A percentile compares a stretch with the other conserved stretches of the same genome.
These are phyloP conservation scores for Gasteruption jaculator DNA, from an alignment of 2,888 invertebrate genomes.

Conservation along the genomic window DNA sequence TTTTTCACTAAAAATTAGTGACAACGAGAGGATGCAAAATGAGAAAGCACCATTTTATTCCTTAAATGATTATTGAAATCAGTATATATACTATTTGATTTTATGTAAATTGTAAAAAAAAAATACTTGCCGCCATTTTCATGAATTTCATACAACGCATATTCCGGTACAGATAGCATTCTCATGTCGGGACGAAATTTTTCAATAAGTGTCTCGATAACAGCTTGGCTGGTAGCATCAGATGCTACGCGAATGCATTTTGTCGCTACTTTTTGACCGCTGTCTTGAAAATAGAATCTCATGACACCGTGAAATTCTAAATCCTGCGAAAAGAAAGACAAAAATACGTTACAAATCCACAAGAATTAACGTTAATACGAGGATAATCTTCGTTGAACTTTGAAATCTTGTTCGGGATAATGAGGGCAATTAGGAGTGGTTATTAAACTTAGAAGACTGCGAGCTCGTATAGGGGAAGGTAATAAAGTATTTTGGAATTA, in stretches of 20 bases:
- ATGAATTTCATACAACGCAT: conserved; percentile 69
- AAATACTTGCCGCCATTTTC: conserved; percentile 61
- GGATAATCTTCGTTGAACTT: no score
- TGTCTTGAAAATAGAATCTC: conserved; percentile 99
- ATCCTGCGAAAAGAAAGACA: conserved; percentile 59
- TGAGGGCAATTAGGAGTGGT: no score
- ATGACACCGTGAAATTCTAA: conserved; percentile 99
- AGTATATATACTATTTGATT: no score
- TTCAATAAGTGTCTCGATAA: conserved; percentile 95
- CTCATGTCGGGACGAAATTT: conserved; percentile 99
- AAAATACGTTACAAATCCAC: neutral
- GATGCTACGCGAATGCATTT: conserved; percentile 98
- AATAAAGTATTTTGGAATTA: no score
- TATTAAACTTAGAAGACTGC: no score
- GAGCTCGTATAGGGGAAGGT: no score
- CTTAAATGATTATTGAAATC: no score
- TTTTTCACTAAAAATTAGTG: no score
- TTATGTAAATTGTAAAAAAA: neutral
- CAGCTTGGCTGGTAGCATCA: conserved; percentile 92
- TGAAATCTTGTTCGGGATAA: no score
- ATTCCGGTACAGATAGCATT: conserved; percentile 73
- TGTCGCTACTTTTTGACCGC: conserved; percentile 96
- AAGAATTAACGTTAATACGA: neutral
- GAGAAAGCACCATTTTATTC: no score
- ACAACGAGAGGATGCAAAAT: no score